Base-by-base conservation (phyloP, 2,888 invertebrate species). In the Hypomecis punctinalis region DNA sequence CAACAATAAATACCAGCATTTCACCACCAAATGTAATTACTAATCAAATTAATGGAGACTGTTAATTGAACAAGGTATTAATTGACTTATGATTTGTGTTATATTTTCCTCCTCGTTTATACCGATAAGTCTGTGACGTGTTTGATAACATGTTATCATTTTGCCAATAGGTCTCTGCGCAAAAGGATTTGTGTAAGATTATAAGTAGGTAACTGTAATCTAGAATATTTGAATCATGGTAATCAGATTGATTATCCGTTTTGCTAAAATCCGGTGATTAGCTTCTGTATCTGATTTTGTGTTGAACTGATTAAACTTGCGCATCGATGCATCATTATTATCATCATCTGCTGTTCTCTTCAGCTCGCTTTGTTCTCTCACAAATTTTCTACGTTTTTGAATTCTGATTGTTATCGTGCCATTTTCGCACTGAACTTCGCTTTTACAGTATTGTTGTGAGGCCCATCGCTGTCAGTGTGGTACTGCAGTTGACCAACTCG, bases 51-150 rank as follows among this genome's bases (percentile, higher is more conserved):
- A 46, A 39, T 49, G 23, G 40, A 36, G 23, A 48, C 52, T 39
- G 48, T 58, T 63, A 57, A 57, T 58, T 66, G 61, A 5, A 47
- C n/a, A 48, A 62, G 9, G n/a, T 42, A 49, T 45, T 53, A 63
- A 62, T 66, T 62, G 48, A 54, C 46, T 59, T 60, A 43, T 69
- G 61, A 66, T 64, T 62, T 63, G 56, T 58, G 45, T 56, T 39
- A 52, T 48, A 40, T 55, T 61, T 61, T 61, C 53, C 63, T 46
- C 36, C 61, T 67, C 59, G 47, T 58, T 13, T 60, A 48, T 54
- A 53, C 1, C n/a, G 56, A 65, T 53, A 53, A 60, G 45, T 33
- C 43, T 48, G 45, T 42, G 59, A 69, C 59, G 54, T 57, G 33
- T 10, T 36, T 60, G 66, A 69, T 69, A 63, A 23, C 1, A 45